Conservation (phyloP, 2,888 invertebrate genomes). For the Caenorhabditis drosophilae region DNA sequence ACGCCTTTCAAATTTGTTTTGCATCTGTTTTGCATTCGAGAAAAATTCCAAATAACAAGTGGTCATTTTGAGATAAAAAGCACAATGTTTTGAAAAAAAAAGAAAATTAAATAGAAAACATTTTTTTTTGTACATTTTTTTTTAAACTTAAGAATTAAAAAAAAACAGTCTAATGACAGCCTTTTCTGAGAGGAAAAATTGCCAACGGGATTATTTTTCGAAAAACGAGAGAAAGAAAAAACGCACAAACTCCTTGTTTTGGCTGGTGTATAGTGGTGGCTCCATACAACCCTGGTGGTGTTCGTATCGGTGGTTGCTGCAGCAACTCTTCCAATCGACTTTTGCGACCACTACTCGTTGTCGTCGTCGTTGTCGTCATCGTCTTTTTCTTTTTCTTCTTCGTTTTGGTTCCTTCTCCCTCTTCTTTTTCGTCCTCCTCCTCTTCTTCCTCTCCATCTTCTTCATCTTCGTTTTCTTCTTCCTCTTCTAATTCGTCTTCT, state of each 20-base stretch:
- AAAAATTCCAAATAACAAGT: too few species aligned
- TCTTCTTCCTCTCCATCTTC: conserved; percentile 6
- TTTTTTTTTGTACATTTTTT: too few species aligned
- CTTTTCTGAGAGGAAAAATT: not conserved
- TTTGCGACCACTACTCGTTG: not conserved
- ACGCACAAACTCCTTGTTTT: too few species aligned
- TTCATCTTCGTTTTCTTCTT: conserved; percentile 1
- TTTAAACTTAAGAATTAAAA: not conserved
- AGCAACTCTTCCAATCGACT: conserved; percentile 8
- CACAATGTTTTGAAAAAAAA: not conserved
- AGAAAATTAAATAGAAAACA: not conserved
- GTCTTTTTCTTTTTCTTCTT: conserved; percentile 5
- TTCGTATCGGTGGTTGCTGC: not conserved
- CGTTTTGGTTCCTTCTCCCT: not conserved
- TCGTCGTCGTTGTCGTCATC: not conserved
- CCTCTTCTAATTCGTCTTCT: conserved; percentile 3
- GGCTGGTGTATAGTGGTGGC: too few species aligned
- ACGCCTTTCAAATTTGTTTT: too few species aligned
- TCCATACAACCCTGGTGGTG: not conserved
- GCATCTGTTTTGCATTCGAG: too few species aligned
- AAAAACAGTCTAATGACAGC: not conserved
- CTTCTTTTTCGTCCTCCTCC: conserved; percentile 11
- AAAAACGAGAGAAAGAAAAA: not conserved
- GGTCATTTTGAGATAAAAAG: too few species aligned
- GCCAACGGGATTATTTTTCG: not conserved